Base-by-base conservation (phyloP, 2,888 invertebrate genomes). In the Parapristionchus giblindavisi region DNA sequence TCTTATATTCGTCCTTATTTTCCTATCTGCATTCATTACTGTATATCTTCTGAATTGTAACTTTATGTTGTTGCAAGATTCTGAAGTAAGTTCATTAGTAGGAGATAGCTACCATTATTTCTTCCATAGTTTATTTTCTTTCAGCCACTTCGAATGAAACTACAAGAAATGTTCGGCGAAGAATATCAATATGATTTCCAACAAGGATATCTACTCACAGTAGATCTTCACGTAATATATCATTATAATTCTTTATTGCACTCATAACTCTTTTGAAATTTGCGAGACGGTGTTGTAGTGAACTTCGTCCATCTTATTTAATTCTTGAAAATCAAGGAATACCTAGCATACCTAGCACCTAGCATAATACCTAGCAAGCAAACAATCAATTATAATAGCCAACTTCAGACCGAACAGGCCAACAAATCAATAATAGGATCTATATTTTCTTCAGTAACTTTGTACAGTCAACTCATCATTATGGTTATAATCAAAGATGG, bases 171-270 rank as follows among this genome's bases (percentile, higher is more conserved):
- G 17, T 43, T 43, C 43, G 8, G 11, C 43, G 43, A 43, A 8
- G 11, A 43, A 14, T 43, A 43, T 43, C 43, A 17, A 43, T 43
- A 27, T 56, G 27, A 17, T 1, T 54, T 54, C 24, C 29, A 32
- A 60, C 4, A 29, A 4, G 61, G 61, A 38, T 61, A 38, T 40
- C 24, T 38, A 24, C 61, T 61, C 24, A 38, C 61, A 14, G 61
- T 61, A 6, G 61, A 61, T 61, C 17, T 61, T 24, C n/a, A 38
- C 8, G 61, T 38, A 2, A n/a, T n/a, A n/a, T n/a, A n/a, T n/a
- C n/a, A n/a, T n/a, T n/a, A n/a, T n/a, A n/a, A n/a, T n/a, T n/a
- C n/a, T n/a, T n/a, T n/a, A n/a, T n/a, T n/a, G n/a, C n/a, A n/a
- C n/a, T n/a, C n/a, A n/a, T n/a, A n/a, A n/a, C n/a, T n/a, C n/a